Evolutionary conservation across 2,888 invertebrate species (phyloP), one percentile per base, ranked within the genome.

Genomic region (Lacanobia oleracea): DNA sequence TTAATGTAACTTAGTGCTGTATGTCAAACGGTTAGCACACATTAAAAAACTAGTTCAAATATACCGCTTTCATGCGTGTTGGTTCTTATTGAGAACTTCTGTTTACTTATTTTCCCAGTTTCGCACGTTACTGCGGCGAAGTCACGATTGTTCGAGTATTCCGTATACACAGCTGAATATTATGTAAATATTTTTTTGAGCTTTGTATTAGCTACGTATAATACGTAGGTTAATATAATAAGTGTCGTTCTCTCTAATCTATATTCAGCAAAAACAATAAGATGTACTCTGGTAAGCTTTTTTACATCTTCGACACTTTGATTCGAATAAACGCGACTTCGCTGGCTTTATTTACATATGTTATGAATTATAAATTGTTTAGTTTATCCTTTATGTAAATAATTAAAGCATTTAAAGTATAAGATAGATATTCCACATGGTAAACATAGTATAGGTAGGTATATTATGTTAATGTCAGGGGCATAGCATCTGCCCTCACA

Each of bases 391-490:
- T 81, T 84, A 59, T 88, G 89, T 89, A 90, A 84, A 89, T 90
- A 86, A 77, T 75, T 78, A 87, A 82, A 88, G 88, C 89, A 90
- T 89, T 89, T 88, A 87, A 87, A 83, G 62, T 75, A 75, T 89
- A 90, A 88, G 87, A 80, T 88, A 90, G 87, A 73, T 87, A 87
- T 87, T 87, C 27, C 72, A 50, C 74, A 74, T 85, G 70, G 72
- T 82, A 88, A 84, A 86, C 74, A 81, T 87, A 86, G 65, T 72
- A 18, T 87, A 86, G 85, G 82, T 86, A 87, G 80, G 65, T 74
- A 77, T 79, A 69, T 77, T 80, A 77, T 77, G 48, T 79, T 73
- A 72, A 71, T 79, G 72, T 71, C 68, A 10, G 53, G 72, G 75
- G 72, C 71, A 57, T 81, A 69, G 69, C 70, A 77, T 71, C 81